Percentiles rank a stretch among this genome's conserved stretches.
Evolutionary conservation across 2,113 vertebrate genomes (phyloP).

Genomic region (Trematocara macrostoma): DNA sequence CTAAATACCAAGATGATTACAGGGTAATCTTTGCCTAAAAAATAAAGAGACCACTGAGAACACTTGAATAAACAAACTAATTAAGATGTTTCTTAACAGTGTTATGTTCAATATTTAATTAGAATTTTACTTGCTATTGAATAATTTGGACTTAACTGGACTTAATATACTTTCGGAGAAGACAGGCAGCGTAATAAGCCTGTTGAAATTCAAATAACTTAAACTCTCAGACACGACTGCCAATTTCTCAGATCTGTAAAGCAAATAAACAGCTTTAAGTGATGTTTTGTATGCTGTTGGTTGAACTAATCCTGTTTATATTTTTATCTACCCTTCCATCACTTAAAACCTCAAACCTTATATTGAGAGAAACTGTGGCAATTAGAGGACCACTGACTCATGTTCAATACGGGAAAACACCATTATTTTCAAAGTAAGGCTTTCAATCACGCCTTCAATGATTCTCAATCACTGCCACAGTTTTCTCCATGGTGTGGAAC

Average conservation of each 20-base stretch:
- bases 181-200: neutral
- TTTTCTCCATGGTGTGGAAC: neutral
- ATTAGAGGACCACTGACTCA: neutral
- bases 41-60: neutral
- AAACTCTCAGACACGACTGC: neutral
- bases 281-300: constrained; percentile 11
- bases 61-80: neutral
- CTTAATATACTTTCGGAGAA: neutral
- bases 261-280: constrained; percentile 28
- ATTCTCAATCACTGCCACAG: neutral
- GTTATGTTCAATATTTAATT: neutral
- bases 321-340: constrained; percentile 6
- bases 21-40: neutral
- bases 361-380: neutral
- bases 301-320: constrained; percentile 15
- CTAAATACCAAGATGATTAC: neutral
- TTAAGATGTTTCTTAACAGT: neutral
- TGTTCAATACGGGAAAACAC: neutral
- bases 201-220: constrained; percentile 12
- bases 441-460: neutral
- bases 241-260: constrained; percentile 21
- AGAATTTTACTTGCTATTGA: neutral
- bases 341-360: neutral
- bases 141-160: neutral
- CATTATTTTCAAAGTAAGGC: neutral